Evolutionary conservation across 1,140 invertebrate species (phyloP), one percentile per base, ranked within the genome.

Genomic region (Apis cerana): DNA sequence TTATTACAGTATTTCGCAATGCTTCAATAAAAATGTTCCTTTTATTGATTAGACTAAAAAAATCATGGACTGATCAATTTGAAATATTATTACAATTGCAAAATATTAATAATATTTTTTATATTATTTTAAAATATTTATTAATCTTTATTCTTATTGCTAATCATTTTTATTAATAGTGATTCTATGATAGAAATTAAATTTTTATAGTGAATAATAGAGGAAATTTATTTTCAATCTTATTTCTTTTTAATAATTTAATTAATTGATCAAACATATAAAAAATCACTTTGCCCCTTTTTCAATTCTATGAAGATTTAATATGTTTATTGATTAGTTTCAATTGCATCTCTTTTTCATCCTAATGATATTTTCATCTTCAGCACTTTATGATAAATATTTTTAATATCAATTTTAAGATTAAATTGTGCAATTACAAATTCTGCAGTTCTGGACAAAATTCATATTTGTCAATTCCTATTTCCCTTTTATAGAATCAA

Each of bases 301-400:
- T 27, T 1, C 19, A 90, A 19, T 43, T 95, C 91, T 7, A 92
- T 89, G 76, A 94, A 92, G 19, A 96, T 91, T 43, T 95, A 89
- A 77, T 96, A 95, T 0, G 93, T 93, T 7, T 93, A 89, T 48
- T 94, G 80, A n/a, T 94, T 93, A 11, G 92, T 91, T 11, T 92
- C 86, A 69, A 94, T 92, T 0, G 95, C 94, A 59, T 94, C 93
- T 33, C 90, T 91, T 0, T 91, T 92, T 82, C 94, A 96, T 0
- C 96, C 96, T 0, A 95, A 58, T 48, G 94, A 94, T 69, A 95
- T 94, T 10, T 91, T 92, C 82, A 94, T 96, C 0, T 96, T 96
- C 0, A 95, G 56, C 58, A 94, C 88, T 84, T 91, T 90, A 90
- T 95, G 95, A 83, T 95, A 95, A 3, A 92, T 83, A 15, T 94